Evolutionary conservation across 2,113 vertebrate species (phyloP), one percentile per base, ranked within the genome.

Genomic region (Meles meles): DNA sequence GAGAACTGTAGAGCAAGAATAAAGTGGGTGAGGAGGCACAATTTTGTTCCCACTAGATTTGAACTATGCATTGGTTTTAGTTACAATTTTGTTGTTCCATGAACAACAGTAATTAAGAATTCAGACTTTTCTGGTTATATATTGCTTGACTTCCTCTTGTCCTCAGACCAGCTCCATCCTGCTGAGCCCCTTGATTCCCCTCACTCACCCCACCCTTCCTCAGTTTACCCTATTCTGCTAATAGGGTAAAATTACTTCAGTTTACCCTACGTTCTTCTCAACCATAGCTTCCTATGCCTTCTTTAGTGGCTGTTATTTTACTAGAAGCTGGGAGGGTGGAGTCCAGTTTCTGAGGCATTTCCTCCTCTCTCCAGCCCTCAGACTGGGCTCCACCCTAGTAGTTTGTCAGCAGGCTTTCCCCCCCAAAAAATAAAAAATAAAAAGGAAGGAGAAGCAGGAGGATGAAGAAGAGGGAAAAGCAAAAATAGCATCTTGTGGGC

Each of bases 311-410:
- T 88, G 71, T 96, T 61, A 42, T 97, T 95, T 76, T 91, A 20
- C 47, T 94, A 57, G 88, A 84, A 93, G 29, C 63, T 27, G 34
- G 15, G 80, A 92, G 84, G 84, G 90, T 95, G 93, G 74, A 92
- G 93, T 71, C 71, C 71, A 90, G 87, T 93, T 97, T 76, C 83
- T 71, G 72, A 96, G 86, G 94, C 92, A 84, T 96, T 96, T 96
- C 67, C n/a, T 80, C 67, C 12, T 65, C 61, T 82, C 69, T 95
- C 76, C 42, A 93, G 76, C 57, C 83, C 74, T 89, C 57, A 96
- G 34, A 44, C 84, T 74, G 80, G 90, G 84, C 87, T 92, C 72
- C 44, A 86, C 93, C 63, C 65, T 67, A 49, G 65, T 71, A 97
- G 83, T 88, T 92, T 97, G 59, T 88, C 55, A 81, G 63, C 52